These are phyloP conservation scores for Valencia hispanica DNA, from an alignment of 2,797 vertebrate genomes.

Conservation along the genomic window DNA sequence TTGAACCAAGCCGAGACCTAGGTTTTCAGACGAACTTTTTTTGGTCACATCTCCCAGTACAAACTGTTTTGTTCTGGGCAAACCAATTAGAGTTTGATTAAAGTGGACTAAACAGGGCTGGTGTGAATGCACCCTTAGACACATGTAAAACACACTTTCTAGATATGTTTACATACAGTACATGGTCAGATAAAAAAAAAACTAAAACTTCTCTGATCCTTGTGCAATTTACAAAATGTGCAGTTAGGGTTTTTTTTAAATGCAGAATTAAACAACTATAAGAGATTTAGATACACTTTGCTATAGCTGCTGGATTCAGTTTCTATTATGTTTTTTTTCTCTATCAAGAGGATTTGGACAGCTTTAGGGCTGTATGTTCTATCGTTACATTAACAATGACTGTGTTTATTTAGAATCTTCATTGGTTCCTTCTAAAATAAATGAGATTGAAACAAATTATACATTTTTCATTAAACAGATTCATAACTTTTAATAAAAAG, in stretches of 20 bases:
- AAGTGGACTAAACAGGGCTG: too few relatives aligned
- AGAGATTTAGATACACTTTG: conserved; percentile 16
- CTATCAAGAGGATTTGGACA: conserved; percentile 40
- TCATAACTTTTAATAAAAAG: not conserved
- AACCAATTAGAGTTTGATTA: too few relatives aligned
- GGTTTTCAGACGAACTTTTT: too few relatives aligned
- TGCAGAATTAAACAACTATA: not conserved
- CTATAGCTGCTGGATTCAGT: conserved; percentile 35
- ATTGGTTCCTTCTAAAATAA: conserved; percentile 18
- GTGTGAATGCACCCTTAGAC: too few relatives aligned
- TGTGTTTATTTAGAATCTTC: conserved; percentile 20
- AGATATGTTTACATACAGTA: too few relatives aligned
- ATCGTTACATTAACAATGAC: conserved; percentile 4
- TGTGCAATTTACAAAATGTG: not conserved
- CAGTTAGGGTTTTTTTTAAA: too few relatives aligned
- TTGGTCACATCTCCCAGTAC: too few relatives aligned
- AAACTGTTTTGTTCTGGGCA: too few relatives aligned
- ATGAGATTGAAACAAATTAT: not conserved
- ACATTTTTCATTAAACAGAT: not conserved
- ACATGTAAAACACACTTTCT: too few relatives aligned
- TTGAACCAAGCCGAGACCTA: too few relatives aligned
- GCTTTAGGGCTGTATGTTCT: conserved; percentile 21
- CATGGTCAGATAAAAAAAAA: too few relatives aligned
- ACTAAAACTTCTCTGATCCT: not conserved
- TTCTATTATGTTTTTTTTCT: conserved; percentile 28